Evolutionary conservation across 1,140 invertebrate genomes (phyloP), one percentile per base, ranked within the genome.

Genomic region (Temnothorax nylanderi): DNA sequence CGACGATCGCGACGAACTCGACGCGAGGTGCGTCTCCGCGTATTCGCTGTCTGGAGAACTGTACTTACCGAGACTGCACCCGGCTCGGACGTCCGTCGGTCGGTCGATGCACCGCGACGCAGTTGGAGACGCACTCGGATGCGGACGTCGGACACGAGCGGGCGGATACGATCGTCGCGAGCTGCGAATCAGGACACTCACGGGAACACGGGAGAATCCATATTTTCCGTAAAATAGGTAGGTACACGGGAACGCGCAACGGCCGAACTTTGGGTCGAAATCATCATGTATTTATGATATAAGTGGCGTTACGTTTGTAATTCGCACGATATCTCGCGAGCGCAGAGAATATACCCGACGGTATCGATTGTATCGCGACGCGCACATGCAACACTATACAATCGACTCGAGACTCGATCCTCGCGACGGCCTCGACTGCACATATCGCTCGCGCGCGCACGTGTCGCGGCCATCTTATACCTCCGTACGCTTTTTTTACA

Each of bases 401-500:
- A 26, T 26, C 26, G 26, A 26, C 26, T 26, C 26, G 26, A 26
- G 26, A 26, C 26, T 26, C 26, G 26, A 26, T 1, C 26, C 26
- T 47, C 47, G 81, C 21, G 26, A 10, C 21, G 34, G 51, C 64
- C 64, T 65, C 60, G 32, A 77, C 51, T 2, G 58, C 72, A 0
- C 13, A 4, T 10, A 51, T 62, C n/a, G 34, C 10, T 44, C n/a
- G 69, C n/a, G 56, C 49, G 26, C 69, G 41, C 77, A 76, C 67
- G n/a, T 86, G 65, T 54, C 21, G 64, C 58, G 34, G 62, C 77
- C 74, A 85, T 87, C 21, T 72, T 89, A 6, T 26, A 5, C 49
- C 47, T 74, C 47, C 21, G 56, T 87, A 13, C n/a, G n/a, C 18
- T 75, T 58, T 81, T 87, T 69, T 62, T 60, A 21, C 26, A 49